phyloP scores from a whole-genome alignment of 2,113 vertebrate genomes.

The Pitta sordida region DNA sequence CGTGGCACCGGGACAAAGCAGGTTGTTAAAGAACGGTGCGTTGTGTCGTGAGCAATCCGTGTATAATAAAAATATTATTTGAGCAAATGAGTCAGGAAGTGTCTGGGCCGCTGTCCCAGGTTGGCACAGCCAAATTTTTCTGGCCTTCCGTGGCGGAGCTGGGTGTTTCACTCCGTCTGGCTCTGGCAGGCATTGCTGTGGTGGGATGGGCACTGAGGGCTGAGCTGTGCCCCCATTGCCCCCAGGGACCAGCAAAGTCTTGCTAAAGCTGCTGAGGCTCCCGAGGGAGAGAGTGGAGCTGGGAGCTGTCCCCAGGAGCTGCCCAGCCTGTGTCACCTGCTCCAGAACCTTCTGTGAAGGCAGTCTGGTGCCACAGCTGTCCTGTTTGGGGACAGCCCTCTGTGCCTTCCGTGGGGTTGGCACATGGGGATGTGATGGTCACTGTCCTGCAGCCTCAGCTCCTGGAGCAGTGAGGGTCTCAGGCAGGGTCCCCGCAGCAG shows the following conservation, averaged over 20 bases:
- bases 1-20: not conserved
- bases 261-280: not conserved
- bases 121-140: not conserved
- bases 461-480: not conserved
- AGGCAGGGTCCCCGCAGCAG: not conserved
- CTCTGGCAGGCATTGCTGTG: not conserved
- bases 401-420: not conserved
- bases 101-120: conserved; percentile 37
- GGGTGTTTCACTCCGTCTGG: not conserved
- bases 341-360: not conserved
- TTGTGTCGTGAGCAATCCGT: conserved; percentile 39
- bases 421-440: fast-evolving
- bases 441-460: not conserved
- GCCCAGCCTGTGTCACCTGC: not conserved
- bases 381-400: not conserved
- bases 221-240: not conserved
- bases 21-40: conserved; percentile 11
- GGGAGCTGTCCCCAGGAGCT: not conserved
- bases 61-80: conserved; percentile 49
- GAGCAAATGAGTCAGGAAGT: conserved; percentile 43
- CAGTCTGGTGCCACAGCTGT: fast-evolving
- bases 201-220: not conserved
- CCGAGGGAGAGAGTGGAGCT: not conserved
- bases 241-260: not conserved
- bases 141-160: not conserved